A percentile compares a stretch with the other conserved stretches of the same genome.
Conservation (phyloP, 1,140 invertebrate genomes). For the Cotesia chilonis region DNA sequence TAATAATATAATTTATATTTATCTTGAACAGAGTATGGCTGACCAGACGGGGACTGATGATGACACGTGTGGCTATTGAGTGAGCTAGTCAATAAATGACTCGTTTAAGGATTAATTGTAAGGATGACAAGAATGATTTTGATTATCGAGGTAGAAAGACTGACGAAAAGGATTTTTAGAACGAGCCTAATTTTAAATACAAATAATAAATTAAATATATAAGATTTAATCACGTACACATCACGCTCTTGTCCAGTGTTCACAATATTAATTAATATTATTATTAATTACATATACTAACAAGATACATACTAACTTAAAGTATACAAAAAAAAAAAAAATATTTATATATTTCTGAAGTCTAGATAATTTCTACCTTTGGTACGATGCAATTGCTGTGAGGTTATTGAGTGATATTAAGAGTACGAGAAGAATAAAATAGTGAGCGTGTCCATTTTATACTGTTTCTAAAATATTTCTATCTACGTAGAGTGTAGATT, state of each 20-base stretch:
- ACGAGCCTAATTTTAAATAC: background rate
- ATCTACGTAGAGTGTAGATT: constrained; percentile 50
- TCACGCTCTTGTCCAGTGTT: background rate
- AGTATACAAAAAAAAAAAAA: background rate
- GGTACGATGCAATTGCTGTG: background rate
- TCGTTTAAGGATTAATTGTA: constrained; percentile 10
- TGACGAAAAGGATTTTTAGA: background rate
- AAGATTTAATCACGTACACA: background rate
- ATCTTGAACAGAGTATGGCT: constrained; percentile 70
- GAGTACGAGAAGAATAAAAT: constrained; percentile 16
- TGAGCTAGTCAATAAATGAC: constrained; percentile 49
- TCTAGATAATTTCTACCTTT: background rate
- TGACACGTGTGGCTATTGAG: constrained; percentile 71
- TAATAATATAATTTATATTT: constrained; percentile 10
- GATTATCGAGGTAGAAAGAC: constrained; percentile 18
- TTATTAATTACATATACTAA: background rate
- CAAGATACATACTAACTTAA: background rate
- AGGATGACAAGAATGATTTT: background rate
- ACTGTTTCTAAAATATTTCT: constrained; percentile 64
- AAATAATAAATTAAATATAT: background rate
- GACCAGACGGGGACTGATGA: constrained; percentile 73
- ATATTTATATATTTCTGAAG: background rate
- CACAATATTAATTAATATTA: background rate
- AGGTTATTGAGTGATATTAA: constrained; percentile 27
- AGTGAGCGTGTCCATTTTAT: constrained; percentile 60